Evolutionary conservation across 2,113 vertebrate genomes (phyloP).

Genomic region (Pteronura brasiliensis): DNA sequence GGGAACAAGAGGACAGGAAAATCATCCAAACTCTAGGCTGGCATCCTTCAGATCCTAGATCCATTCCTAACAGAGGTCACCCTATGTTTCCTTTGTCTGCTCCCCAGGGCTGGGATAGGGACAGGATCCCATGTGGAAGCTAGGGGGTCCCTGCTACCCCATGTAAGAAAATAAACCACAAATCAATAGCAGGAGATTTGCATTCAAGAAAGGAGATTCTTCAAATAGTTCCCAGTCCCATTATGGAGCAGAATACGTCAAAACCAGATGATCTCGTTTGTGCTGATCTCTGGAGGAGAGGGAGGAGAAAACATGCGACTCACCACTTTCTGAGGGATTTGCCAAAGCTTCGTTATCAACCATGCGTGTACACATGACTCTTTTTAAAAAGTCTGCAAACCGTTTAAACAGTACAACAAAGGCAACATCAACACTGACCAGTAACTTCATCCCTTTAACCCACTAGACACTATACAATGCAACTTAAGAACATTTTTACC

Average conservation of each 20-base stretch:
- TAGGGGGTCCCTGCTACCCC: conserved; percentile 13
- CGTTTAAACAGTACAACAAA: background rate
- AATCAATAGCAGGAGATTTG: conserved; percentile 62
- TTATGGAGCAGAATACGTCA: conserved; percentile 25
- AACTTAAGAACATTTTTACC: background rate
- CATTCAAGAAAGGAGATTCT: conserved; percentile 61
- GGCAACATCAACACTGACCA: background rate
- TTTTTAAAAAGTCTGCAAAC: background rate
- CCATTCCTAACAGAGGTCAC: background rate
- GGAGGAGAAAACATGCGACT: background rate
- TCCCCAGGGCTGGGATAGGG: background rate
- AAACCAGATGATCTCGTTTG: conserved; percentile 57
- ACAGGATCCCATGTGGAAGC: conserved; percentile 58
- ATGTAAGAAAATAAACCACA: conserved; percentile 54
- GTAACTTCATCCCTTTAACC: background rate
- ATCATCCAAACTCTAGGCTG: background rate
- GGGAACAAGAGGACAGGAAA: no score
- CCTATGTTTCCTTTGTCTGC: background rate
- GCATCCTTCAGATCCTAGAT: background rate
- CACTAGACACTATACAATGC: background rate
- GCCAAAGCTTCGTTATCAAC: background rate
- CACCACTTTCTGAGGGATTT: background rate
- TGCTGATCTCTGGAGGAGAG: conserved; percentile 8
- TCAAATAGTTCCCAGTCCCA: conserved; percentile 53
- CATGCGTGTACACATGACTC: background rate